Conservation (phyloP, 2,113 vertebrate genomes). For the rat (Rattus norvegicus) region DNA sequence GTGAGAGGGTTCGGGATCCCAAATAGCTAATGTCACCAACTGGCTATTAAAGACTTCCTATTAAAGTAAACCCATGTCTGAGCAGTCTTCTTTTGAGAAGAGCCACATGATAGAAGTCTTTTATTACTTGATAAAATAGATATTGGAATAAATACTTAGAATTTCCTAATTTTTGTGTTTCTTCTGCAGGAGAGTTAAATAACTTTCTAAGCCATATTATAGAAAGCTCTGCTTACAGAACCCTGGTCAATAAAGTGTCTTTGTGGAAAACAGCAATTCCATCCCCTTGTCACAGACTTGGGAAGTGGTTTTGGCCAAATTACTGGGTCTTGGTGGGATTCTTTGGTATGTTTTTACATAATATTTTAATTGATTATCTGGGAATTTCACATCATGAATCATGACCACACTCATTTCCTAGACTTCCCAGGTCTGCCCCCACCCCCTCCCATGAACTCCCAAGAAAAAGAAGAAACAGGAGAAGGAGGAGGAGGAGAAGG, state of each 20-base stretch:
- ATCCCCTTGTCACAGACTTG: background rate
- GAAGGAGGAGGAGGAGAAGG: no score
- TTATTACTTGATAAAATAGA: constrained; percentile 1
- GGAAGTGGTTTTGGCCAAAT: background rate
- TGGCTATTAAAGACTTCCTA: background rate
- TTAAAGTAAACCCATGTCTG: background rate
- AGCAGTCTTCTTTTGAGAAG: background rate
- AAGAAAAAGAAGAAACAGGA: no score
- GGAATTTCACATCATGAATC: background rate
- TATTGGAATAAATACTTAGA: background rate
- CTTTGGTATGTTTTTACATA: background rate
- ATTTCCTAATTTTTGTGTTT: background rate
- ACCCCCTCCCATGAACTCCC: background rate
- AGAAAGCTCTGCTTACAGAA: constrained; percentile 20
- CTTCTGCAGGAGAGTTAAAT: background rate
- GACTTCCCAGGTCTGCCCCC: background rate
- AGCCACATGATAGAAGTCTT: background rate
- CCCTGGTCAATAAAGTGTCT: background rate
- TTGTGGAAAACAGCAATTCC: background rate
- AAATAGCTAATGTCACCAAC: background rate
- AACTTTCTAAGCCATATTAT: background rate
- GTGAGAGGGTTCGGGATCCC: background rate
- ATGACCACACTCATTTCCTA: background rate
- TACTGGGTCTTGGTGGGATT: background rate
- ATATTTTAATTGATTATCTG: background rate